Conservation (phyloP, 1,140 invertebrate species). For the Holotrichia oblita region DNA sequence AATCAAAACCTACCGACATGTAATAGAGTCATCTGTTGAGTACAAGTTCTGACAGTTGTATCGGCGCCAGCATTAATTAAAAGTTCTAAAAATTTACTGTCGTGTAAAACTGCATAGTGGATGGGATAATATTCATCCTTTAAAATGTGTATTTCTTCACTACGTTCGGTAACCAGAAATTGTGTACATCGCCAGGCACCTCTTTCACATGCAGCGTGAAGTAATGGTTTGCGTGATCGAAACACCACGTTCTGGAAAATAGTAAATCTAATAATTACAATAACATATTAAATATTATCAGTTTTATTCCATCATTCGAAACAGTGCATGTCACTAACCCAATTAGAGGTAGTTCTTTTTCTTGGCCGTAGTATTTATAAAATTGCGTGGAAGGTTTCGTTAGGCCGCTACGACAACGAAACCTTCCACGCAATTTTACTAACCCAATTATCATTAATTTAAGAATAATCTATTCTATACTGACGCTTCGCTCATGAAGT, state of each 20-base stretch:
- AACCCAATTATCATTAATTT: too few relatives aligned
- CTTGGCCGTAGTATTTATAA: too few relatives aligned
- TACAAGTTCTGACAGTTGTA: conserved; percentile 74
- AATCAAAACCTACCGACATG: conserved; percentile 66
- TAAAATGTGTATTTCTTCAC: conserved; percentile 77
- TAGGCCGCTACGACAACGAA: too few relatives aligned
- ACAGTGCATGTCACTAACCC: too few relatives aligned
- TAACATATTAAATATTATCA: background rate
- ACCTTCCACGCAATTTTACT: too few relatives aligned
- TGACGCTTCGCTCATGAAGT: too few relatives aligned
- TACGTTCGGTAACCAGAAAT: conserved; percentile 69
- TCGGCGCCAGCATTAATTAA: conserved; percentile 73
- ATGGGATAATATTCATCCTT: conserved; percentile 82
- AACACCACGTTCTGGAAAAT: conserved; percentile 61
- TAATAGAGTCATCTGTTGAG: conserved; percentile 77
- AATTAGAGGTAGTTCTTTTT: too few relatives aligned
- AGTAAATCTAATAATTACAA: conserved; percentile 22
- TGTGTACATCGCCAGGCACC: conserved; percentile 78
- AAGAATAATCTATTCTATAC: too few relatives aligned
- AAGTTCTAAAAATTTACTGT: conserved; percentile 73
- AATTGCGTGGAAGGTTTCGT: too few relatives aligned
- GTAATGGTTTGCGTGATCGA: conserved; percentile 67
- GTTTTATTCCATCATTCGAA: too few relatives aligned
- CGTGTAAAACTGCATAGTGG: conserved; percentile 75
- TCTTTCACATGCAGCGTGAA: conserved; percentile 73